Conservation (phyloP, 2,113 vertebrate species). For the Myrmophylax atrothorax region DNA sequence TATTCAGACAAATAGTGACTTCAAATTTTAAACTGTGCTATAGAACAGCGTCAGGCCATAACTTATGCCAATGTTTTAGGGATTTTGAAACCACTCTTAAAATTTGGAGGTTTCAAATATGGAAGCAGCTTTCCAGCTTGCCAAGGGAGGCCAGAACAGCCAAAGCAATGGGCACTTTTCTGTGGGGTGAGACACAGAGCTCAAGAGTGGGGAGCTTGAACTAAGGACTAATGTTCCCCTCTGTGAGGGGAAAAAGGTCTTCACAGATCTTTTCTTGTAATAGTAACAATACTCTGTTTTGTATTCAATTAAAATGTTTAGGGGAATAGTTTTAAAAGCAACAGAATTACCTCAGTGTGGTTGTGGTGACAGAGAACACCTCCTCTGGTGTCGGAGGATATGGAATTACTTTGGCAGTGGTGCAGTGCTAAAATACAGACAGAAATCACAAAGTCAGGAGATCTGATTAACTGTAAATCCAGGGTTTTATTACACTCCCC, state of each 20-base stretch:
- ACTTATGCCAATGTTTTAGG: not conserved
- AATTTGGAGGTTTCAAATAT: not conserved
- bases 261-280: not conserved
- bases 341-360: not conserved
- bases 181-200: not conserved
- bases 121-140: not conserved
- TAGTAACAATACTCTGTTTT: not conserved
- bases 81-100: not conserved
- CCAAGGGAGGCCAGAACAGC: not conserved
- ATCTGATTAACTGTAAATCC: constrained; percentile 1
- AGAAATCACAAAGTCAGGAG: not conserved
- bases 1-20: not conserved
- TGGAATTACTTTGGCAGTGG: not conserved
- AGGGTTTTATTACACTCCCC: not conserved
- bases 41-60: not conserved
- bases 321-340: not conserved
- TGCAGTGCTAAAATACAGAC: not conserved
- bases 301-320: not conserved
- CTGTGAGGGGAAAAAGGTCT: not conserved
- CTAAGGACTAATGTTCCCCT: not conserved
- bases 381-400: not conserved
- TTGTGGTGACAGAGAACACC: not conserved
- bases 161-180: not conserved
- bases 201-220: rapidly evolving
- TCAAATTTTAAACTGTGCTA: not conserved